phyloP scores from a whole-genome alignment of 2,888 invertebrate species.

The Heteromurus nitidus region DNA sequence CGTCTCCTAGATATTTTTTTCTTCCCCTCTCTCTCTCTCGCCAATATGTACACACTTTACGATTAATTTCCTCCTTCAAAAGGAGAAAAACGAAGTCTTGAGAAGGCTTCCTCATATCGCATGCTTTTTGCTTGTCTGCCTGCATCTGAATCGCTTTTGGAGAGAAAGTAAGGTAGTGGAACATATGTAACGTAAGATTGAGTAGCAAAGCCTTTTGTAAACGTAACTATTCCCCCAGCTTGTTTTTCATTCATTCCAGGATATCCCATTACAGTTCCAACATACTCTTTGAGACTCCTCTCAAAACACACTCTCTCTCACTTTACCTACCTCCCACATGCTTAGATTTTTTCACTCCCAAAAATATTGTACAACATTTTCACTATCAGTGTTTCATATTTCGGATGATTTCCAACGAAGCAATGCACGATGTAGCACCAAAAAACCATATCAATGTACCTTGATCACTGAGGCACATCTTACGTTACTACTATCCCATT shows the following conservation, averaged over 20 bases:
- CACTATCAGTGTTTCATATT: neutral
- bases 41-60: neutral
- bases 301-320: no score
- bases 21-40: neutral
- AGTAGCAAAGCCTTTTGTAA: neutral
- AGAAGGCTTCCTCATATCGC: neutral
- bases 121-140: neutral
- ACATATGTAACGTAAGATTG: neutral
- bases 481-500: no score
- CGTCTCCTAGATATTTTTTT: neutral
- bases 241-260: neutral
- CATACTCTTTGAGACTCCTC: neutral
- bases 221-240: neutral
- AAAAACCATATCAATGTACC: neutral
- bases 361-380: neutral
- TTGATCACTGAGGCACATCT: no score
- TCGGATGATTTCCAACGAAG: neutral
- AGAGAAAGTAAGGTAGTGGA: no score
- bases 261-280: neutral
- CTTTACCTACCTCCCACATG: no score
- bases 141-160: no score
- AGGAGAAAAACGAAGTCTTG: neutral
- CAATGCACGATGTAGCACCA: neutral
- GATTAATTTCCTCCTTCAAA: neutral
- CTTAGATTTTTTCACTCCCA: neutral